These are phyloP conservation scores for Percopsis transmontana DNA, from an alignment of 2,113 vertebrate species.

Conservation along the genomic window DNA sequence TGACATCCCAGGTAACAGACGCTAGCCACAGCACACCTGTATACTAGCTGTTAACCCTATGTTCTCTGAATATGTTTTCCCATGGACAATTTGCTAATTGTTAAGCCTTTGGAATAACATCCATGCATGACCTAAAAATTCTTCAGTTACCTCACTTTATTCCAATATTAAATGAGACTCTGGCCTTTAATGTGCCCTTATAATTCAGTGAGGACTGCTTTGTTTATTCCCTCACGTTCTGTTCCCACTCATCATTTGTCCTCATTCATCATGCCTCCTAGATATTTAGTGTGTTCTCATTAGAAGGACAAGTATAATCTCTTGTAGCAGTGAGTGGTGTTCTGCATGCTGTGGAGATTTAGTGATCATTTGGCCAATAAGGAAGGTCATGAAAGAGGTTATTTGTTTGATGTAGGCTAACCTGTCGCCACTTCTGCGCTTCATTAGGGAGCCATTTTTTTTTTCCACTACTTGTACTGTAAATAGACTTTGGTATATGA, in stretches of 20 bases:
- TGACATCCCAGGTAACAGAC: slow-evolving; percentile 91
- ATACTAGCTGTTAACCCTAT: background rate
- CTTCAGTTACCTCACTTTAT: background rate
- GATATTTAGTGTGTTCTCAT: background rate
- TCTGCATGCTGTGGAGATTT: slow-evolving; percentile 51
- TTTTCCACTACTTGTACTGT: slow-evolving; percentile 32
- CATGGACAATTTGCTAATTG: background rate
- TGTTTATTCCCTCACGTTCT: slow-evolving; percentile 16
- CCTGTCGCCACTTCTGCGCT: slow-evolving; percentile 24
- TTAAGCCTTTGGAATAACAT: background rate
- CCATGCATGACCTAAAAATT: slow-evolving; percentile 7
- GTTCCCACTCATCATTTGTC: slow-evolving; percentile 52
- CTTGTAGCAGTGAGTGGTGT: slow-evolving; percentile 20
- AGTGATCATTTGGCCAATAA: slow-evolving; percentile 41
- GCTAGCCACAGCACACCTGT: slow-evolving; percentile 17
- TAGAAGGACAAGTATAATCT: slow-evolving; percentile 6
- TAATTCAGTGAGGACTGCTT: slow-evolving; percentile 18
- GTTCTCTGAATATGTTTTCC: background rate
- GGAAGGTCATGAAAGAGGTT: slow-evolving; percentile 3
- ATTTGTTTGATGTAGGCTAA: slow-evolving; percentile 20
- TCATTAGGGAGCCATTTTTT: slow-evolving; percentile 35
- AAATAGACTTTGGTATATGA: slow-evolving; percentile 35
- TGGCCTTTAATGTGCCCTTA: background rate
- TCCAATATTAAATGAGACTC: background rate
- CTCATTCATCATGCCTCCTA: slow-evolving; percentile 40